Percentiles rank a stretch among this genome's conserved stretches.
Evolutionary conservation across 2,113 vertebrate species (phyloP).

Genomic region (Stigmatopora argus): DNA sequence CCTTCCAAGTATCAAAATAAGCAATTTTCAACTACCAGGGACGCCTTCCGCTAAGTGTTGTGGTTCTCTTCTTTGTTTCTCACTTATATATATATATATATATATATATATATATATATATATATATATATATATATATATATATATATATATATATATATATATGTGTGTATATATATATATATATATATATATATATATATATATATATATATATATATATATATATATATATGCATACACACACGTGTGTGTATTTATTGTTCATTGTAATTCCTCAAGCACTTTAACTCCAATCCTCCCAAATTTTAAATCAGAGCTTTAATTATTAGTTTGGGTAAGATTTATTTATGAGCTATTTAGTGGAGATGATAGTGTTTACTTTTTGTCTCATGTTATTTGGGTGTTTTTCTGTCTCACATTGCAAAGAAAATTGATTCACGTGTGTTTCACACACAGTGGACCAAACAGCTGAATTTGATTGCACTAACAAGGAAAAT

Average conservation of each 20-base stretch:
- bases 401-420: conserved; percentile 32
- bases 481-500: conserved; percentile 70
- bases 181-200: no score
- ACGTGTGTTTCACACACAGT: conserved; percentile 65
- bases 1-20: conserved; percentile 74
- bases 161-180: no score
- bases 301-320: conserved; percentile 56
- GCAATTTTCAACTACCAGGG: conserved; percentile 76
- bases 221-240: no score
- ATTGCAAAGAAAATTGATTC: conserved; percentile 54
- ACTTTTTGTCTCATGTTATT: conserved; percentile 34
- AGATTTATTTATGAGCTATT: conserved; percentile 50
- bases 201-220: no score
- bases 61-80: conserved; percentile 57
- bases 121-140: no score
- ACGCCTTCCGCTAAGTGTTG: conserved; percentile 70
- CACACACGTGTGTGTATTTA: background rate
- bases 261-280: conserved; percentile 52
- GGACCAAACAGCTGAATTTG: conserved; percentile 70
- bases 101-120: no score
- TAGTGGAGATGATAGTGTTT: conserved; percentile 6
- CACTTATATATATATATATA: background rate
- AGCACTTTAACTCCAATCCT: conserved; percentile 68
- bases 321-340: conserved; percentile 57
- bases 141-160: no score